Evolutionary conservation across 2,888 invertebrate species (phyloP), one percentile per base, ranked within the genome.

Genomic region (Brassicogethes aeneus): DNA sequence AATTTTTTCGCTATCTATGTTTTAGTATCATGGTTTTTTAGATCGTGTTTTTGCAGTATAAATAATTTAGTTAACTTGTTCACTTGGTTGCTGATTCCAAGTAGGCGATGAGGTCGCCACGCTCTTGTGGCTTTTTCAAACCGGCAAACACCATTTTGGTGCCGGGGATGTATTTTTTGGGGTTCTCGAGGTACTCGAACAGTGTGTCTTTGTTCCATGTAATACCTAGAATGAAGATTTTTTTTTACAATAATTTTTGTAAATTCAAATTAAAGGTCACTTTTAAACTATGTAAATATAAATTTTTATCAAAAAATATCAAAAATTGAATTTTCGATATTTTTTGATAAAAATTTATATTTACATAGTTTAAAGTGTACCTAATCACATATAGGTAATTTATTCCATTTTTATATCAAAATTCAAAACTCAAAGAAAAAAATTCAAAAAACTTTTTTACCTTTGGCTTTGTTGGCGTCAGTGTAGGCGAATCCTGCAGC

Each of bases 111-210:
- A 99, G 79, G 70, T 99, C 93, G 10, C 77, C 90, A 48, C 97
- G 81, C 56, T 99, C 97, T 44, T 86, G 79, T 30, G 87, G 81
- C 70, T 97, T 97, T 76, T 97, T 97, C 61, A 97, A 71, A 49
- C 96, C 96, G 51, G 96, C 96, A 61, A 99, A 99, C 66, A 99
- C 86, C 97, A 99, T 99, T 70, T 99, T 99, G 50, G 97, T 99
- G 55, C 97, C 97, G 43, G 96, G 96, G 76, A 97, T 99, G 74
- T 92, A 99, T 71, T 97, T 97, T 78, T 97, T 99, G 48, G 99
- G 99, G 69, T 99, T 96, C 69, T 93, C 92, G 59, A 99, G 76
- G 72, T 99, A 99, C 60, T 85, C 85, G 62, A 92, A 95, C 10
- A 99, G 75, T 1, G 96, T 97, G 48, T 95, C 94, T 46, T 85